A percentile compares a stretch with the other conserved stretches of the same genome.
Evolutionary conservation across 2,888 invertebrate genomes (phyloP).

Genomic region (Spilosoma lubricipeda): DNA sequence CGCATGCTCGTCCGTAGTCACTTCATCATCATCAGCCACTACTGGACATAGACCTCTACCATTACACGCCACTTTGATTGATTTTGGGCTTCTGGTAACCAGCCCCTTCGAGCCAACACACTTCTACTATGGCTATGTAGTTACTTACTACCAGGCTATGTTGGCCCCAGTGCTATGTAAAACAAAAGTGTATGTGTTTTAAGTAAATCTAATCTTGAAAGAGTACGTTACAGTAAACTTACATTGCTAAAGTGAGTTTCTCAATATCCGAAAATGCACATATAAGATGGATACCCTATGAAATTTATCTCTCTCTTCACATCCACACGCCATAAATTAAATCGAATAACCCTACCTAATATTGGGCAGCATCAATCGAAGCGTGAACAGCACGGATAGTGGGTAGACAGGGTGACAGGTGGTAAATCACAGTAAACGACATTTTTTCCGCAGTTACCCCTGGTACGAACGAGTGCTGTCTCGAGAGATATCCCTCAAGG

Average conservation of each 20-base stretch:
- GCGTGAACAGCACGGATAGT: constrained; percentile 51
- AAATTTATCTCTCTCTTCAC: constrained; percentile 30
- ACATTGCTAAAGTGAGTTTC: not conserved
- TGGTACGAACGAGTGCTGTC: constrained; percentile 71
- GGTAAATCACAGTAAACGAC: constrained; percentile 82
- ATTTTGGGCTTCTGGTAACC: too few species aligned
- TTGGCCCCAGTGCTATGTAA: not conserved
- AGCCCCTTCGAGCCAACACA: too few species aligned
- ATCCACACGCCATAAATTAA: constrained; percentile 43
- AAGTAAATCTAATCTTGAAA: not conserved
- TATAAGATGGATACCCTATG: not conserved
- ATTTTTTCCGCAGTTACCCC: constrained; percentile 80
- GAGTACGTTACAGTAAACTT: not conserved
- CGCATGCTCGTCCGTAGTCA: too few species aligned
- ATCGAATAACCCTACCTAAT: constrained; percentile 49
- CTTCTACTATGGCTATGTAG: too few species aligned
- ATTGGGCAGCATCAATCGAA: constrained; percentile 47
- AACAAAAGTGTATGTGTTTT: not conserved
- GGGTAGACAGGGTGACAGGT: constrained; percentile 51
- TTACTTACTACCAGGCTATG: not conserved
- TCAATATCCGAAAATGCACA: not conserved
- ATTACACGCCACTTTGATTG: too few species aligned
- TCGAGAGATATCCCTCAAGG: constrained; percentile 76
- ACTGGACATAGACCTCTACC: too few species aligned
- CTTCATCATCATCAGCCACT: too few species aligned